phyloP scores from a whole-genome alignment of 2,888 invertebrate genomes.

The Mythimna lalbum region DNA sequence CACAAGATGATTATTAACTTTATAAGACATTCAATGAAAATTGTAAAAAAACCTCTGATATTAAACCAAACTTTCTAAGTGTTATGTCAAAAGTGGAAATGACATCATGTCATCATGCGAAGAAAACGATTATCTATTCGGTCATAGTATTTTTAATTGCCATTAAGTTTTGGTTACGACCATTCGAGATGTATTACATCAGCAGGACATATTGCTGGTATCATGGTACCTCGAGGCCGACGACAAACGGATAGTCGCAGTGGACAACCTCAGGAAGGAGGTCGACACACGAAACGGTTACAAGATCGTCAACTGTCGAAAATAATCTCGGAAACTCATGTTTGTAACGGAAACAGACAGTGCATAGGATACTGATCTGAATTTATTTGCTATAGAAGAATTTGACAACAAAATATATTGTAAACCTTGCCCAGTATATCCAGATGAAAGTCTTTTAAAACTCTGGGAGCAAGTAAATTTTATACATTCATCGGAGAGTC shows the following conservation, averaged over 20 bases:
- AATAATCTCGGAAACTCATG: constrained; percentile 40
- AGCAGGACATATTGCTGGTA: constrained; percentile 54
- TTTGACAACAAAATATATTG: constrained; percentile 19
- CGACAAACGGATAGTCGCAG: constrained; percentile 51
- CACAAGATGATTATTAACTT: constrained; percentile 19
- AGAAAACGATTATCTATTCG: constrained; percentile 48
- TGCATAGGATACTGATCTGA: constrained; percentile 16
- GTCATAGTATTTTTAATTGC: constrained; percentile 59
- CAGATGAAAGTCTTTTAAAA: not conserved
- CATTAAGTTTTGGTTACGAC: constrained; percentile 49
- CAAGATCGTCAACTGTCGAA: constrained; percentile 62
- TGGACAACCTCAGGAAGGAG: constrained; percentile 66
- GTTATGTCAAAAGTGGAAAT: constrained; percentile 31
- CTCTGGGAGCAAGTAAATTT: not conserved
- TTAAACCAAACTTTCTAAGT: constrained; percentile 44
- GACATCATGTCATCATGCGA: constrained; percentile 33
- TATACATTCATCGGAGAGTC: not conserved
- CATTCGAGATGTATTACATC: constrained; percentile 58
- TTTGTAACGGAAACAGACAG: constrained; percentile 42
- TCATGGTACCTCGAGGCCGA: constrained; percentile 59
- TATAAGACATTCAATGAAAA: constrained; percentile 3
- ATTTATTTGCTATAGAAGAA: constrained; percentile 29
- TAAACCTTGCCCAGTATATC: constrained; percentile 1
- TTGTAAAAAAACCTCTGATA: constrained; percentile 6
- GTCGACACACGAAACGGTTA: constrained; percentile 63